These are phyloP conservation scores for Muntiacus reevesi DNA, from an alignment of 2,113 vertebrate genomes.

Conservation along the genomic window DNA sequence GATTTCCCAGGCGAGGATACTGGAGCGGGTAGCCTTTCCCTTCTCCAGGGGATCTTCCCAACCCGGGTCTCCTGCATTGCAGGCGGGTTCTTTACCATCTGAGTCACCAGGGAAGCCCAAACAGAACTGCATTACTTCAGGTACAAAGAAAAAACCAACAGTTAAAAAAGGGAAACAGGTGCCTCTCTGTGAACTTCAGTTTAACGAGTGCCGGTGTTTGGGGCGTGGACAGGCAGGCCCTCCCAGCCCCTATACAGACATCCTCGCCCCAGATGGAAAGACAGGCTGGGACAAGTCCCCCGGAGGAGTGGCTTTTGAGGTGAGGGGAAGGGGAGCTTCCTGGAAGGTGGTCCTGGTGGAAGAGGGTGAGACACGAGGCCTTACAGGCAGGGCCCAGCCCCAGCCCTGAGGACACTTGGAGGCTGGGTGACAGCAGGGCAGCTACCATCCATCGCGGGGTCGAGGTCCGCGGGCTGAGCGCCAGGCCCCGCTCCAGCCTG, in stretches of 20 bases:
- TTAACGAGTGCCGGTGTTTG: background rate
- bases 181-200: background rate
- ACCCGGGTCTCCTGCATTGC: background rate
- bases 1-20: background rate
- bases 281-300: background rate
- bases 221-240: background rate
- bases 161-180: background rate
- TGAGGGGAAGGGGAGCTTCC: background rate
- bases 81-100: background rate
- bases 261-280: background rate
- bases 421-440: background rate
- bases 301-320: background rate
- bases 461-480: fast-evolving
- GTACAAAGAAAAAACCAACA: background rate
- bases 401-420: fast-evolving
- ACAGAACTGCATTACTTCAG: background rate
- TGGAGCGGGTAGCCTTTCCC: background rate
- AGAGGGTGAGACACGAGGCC: background rate
- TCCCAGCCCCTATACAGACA: background rate
- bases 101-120: background rate
- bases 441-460: background rate
- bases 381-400: background rate
- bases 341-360: background rate
- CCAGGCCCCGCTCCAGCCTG: background rate
- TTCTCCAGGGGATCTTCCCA: background rate